Evolutionary conservation across 1,140 invertebrate genomes (phyloP).

Genomic region (Caenorhabditis briggsae): DNA sequence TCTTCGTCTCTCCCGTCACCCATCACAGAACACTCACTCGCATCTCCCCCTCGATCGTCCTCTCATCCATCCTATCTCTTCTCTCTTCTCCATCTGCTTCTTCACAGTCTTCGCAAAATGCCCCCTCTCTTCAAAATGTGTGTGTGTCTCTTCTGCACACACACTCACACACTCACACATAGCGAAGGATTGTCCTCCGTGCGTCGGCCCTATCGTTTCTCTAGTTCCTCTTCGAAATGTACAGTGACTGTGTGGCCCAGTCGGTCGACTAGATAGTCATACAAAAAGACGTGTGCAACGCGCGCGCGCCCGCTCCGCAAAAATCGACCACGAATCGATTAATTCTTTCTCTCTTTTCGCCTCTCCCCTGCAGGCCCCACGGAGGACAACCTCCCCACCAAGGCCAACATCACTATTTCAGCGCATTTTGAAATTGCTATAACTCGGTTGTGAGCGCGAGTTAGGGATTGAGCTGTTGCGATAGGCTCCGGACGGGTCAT

Average conservation of each 20-base stretch:
- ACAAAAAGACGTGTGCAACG: slow-evolving; percentile 4
- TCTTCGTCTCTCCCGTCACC: no score
- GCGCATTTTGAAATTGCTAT: not conserved
- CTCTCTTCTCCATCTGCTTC: no score
- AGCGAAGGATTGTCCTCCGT: not conserved
- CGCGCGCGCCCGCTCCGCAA: slow-evolving; percentile 48
- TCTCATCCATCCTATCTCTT: no score
- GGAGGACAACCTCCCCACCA: slow-evolving; percentile 9
- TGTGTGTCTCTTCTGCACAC: not conserved
- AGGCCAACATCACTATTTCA: not conserved
- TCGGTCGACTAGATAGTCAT: slow-evolving; percentile 45
- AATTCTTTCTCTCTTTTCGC: not conserved
- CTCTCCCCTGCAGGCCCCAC: slow-evolving; percentile 34
- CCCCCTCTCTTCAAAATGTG: slow-evolving; percentile 11
- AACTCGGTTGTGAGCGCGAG: no score
- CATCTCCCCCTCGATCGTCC: no score
- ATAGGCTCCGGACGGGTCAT: not conserved
- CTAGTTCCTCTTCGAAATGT: not conserved
- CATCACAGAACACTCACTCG: no score
- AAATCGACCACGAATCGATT: slow-evolving; percentile 50
- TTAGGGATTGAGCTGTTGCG: slow-evolving; percentile 16
- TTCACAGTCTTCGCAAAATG: not conserved
- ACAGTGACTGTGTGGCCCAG: not conserved
- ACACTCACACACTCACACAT: no score
- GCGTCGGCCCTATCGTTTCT: not conserved